These are phyloP conservation scores for Sarcophaga peregrina DNA, from an alignment of 1,140 invertebrate genomes.

Conservation along the genomic window DNA sequence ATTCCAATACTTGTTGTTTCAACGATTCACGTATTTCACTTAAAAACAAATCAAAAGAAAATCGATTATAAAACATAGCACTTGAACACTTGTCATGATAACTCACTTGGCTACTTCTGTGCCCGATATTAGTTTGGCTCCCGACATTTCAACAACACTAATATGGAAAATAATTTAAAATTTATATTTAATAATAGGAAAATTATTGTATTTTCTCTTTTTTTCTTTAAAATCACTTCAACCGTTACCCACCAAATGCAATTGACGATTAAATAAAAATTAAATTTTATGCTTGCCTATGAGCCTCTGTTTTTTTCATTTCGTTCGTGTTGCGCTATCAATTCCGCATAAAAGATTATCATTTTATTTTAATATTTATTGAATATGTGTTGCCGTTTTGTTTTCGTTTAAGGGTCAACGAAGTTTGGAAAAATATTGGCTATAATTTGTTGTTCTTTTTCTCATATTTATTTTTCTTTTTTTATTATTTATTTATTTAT, in stretches of 20 bases:
- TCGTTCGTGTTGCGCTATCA: not conserved
- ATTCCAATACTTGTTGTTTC: slow-evolving; percentile 72
- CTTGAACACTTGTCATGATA: not conserved
- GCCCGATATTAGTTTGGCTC: slow-evolving; percentile 72
- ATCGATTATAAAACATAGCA: slow-evolving; percentile 44
- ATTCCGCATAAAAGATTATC: not conserved
- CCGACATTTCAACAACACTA: slow-evolving; percentile 29
- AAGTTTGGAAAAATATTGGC: not conserved
- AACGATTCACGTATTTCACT: slow-evolving; percentile 83
- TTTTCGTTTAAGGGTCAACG: not conserved
- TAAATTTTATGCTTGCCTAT: not conserved
- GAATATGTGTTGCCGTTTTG: not conserved
- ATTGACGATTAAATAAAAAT: not conserved
- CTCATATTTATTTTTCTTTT: not conserved
- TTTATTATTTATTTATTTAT: too few relatives aligned
- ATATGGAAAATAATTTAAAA: slow-evolving; percentile 1
- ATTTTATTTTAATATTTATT: slow-evolving; percentile 6
- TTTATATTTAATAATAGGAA: not conserved
- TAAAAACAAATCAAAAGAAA: slow-evolving; percentile 18
- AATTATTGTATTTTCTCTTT: slow-evolving; percentile 5
- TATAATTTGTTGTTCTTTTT: not conserved
- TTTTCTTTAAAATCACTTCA: not conserved
- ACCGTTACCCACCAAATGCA: slow-evolving; percentile 24
- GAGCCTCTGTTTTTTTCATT: not conserved
- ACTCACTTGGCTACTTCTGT: slow-evolving; percentile 71